These are phyloP conservation scores for Diploptera punctata DNA, from an alignment of 2,888 invertebrate species.

Conservation along the genomic window DNA sequence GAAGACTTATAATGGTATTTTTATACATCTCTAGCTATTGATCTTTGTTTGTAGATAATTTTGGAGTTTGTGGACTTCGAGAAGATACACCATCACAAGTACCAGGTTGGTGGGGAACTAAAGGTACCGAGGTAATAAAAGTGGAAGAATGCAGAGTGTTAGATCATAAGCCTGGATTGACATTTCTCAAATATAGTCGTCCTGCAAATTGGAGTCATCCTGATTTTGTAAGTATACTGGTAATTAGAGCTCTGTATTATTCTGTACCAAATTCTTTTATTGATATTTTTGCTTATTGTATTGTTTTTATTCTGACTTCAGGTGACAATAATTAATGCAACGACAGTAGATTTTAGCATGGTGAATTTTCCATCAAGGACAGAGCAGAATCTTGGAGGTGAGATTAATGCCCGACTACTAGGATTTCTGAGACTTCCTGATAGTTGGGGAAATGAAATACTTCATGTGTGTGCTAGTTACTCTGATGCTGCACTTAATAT, in stretches of 20 bases:
- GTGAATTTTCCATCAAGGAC: conserved; percentile 60
- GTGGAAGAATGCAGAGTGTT: conserved; percentile 79
- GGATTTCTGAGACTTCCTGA: conserved; percentile 85
- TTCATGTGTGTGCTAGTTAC: conserved; percentile 81
- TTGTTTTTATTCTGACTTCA: conserved; percentile 43
- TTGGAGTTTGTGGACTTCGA: conserved; percentile 78
- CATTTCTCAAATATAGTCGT: conserved; percentile 85
- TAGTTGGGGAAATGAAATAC: conserved; percentile 71
- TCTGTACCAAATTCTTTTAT: background rate
- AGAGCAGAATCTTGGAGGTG: conserved; percentile 72
- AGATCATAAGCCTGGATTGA: conserved; percentile 86
- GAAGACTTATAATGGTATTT: no score
- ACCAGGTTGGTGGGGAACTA: conserved; percentile 90
- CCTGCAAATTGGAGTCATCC: conserved; percentile 89
- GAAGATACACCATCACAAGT: conserved; percentile 83
- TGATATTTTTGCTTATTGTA: background rate
- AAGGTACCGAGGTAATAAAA: conserved; percentile 71
- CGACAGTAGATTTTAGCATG: conserved; percentile 62
- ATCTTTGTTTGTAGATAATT: conserved; percentile 63
- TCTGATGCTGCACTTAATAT: conserved; percentile 72
- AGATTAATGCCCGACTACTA: conserved; percentile 75
- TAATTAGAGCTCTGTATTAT: background rate
- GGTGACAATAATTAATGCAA: conserved; percentile 83
- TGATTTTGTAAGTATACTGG: conserved; percentile 71
- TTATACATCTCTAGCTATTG: no score